Conservation (phyloP, 1,140 invertebrate species). For the Aphelenchoides fujianensis region DNA sequence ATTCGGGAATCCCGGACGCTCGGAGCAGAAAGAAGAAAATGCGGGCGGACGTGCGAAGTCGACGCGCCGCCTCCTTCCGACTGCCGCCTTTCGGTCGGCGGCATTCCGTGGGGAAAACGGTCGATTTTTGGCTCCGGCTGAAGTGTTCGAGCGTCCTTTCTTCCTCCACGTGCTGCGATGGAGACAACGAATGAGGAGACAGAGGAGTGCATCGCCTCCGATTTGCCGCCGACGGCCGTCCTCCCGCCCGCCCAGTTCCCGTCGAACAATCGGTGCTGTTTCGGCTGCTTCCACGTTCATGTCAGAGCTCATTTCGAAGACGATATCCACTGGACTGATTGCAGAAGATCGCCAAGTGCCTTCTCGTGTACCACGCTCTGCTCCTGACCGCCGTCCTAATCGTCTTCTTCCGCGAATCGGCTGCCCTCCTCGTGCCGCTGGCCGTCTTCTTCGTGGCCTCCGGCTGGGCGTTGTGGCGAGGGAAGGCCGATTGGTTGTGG, state of each 20-base stretch:
- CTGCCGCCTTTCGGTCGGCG: neutral
- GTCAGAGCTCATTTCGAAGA: constrained; percentile 3
- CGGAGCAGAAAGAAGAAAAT: neutral
- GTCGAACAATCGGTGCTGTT: neutral
- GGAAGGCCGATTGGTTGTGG: constrained; percentile 17
- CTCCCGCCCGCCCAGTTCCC: neutral
- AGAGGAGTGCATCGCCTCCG: neutral
- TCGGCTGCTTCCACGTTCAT: neutral
- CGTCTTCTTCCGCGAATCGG: neutral
- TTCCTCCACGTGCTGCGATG: neutral
- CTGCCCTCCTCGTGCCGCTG: neutral
- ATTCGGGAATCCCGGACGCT: neutral
- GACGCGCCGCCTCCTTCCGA: neutral
- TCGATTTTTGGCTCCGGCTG: neutral
- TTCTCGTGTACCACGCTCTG: neutral
- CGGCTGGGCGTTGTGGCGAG: constrained; percentile 17
- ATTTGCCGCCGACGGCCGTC: neutral
- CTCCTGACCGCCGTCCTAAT: neutral
- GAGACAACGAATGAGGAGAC: neutral
- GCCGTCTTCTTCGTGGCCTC: constrained; percentile 4
- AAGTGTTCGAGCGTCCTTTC: neutral
- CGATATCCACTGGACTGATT: too few relatives aligned
- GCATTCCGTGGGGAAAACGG: neutral
- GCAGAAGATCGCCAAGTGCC: neutral
- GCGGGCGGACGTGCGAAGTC: neutral